Evolutionary conservation across 2,888 invertebrate genomes (phyloP), one percentile per base, ranked within the genome.

Genomic region (Eilema caniola): DNA sequence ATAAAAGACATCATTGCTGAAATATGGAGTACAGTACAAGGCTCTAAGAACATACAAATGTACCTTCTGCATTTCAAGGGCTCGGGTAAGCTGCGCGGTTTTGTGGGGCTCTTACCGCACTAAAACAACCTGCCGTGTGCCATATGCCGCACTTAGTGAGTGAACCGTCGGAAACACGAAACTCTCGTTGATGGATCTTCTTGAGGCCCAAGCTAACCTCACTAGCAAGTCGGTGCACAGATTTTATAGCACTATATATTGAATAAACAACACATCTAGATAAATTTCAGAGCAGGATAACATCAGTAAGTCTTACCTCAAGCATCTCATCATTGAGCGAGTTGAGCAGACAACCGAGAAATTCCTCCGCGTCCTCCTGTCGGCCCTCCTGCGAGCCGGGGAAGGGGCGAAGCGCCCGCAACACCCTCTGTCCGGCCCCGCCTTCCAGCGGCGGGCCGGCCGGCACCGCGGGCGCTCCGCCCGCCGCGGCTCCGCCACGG

Each of bases 361-460:
- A 99, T 90, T 99, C 99, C 91, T 99, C 99, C 0, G 99, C 99
- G 93, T 99, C 99, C 89, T 99, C 99, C 91, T 99, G 99, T 25
- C 98, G 96, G 0, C 99, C 99, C 90, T 98, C 98, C 67, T 98
- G 97, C 24, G 93, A 93, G 77, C 95, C 95, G 20, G 92, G 91
- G 90, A 95, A 95, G 82, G 97, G 96, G 2, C 97, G 96, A 56
- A 97, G 96, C 62, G 97, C 97, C 76, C 97, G 96, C 85, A 99
- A 96, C 93, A 99, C 97, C 77, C 97, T 97, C 86, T 98, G 98
- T 23, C 99, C 97, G 81, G 97, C 97, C 67, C 96, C 96, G n/a
- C 99, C 98, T 89, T 99, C 99, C 80, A 99, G 98, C 61, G 98
- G 97, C n/a, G 97, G 95, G 56, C 98, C 99, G 57, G 96, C 96